Evolutionary conservation across 2,113 vertebrate genomes (phyloP), one percentile per base, ranked within the genome.

Genomic region (Corythaixoides concolor): DNA sequence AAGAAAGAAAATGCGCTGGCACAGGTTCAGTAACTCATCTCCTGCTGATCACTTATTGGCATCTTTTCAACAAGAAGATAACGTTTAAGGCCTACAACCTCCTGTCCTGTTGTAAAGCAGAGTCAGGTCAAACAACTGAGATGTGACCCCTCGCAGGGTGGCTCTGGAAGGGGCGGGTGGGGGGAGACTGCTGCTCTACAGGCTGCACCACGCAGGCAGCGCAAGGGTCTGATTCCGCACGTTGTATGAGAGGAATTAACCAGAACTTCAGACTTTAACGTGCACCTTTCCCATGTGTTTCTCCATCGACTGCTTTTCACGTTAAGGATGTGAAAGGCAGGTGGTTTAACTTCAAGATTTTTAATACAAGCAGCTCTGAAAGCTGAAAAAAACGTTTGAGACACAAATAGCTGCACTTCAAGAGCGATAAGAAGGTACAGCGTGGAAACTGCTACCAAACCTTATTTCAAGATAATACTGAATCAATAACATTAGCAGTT

Each of bases 171-270:
- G 55, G 41, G 0, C 8, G 21, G 45, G 16, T 3, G 24, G 52
- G 15, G 15, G 16, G 7, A 5, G 6, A 6, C 13, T 1, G 9
- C 43, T 15, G 64, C n/a, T 45, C n/a, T 3, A 3, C 3, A 5
- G 45, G 52, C 3, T 41, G 60, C 13, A 4, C 62, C 12, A 10
- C 0, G 2, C 19, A 15, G 16, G 55, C 32, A 37, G 50, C 1
- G 0, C 32, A 19, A 12, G n/a, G 1, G 5, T 8, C 11, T 2
- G 2, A 39, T 27, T 20, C 45, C 1, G 1, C 26, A 18, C 6
- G 3, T 1, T 2, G 6, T 5, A 5, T 2, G 2, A 20, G 30
- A 33, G 26, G 41, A 41, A 21, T 9, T 1, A 49, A 37, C 41
- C 14, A 7, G 55, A 30, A 11, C 49, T 16, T 5, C 32, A 49